phyloP scores from a whole-genome alignment of 1,140 invertebrate species.

The Drosophila pandora region DNA sequence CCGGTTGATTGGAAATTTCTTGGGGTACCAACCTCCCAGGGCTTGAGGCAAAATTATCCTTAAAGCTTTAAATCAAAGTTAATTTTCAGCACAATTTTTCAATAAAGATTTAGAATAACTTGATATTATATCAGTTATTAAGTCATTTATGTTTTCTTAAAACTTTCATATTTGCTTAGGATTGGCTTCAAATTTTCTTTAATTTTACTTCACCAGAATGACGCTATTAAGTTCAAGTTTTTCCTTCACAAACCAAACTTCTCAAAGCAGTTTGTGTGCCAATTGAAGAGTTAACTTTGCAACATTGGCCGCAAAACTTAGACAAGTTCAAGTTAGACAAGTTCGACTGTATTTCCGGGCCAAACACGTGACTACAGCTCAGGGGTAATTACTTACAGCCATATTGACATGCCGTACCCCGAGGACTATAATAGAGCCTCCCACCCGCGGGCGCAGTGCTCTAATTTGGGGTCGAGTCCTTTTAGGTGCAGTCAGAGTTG shows the following conservation, averaged over 20 bases:
- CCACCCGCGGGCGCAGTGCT: constrained; percentile 24
- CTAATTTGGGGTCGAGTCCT: neutral
- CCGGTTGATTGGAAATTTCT: constrained; percentile 6
- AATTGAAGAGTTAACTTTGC: neutral
- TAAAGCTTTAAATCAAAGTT: no score
- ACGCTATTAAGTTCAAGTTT: neutral
- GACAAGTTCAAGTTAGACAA: constrained; percentile 5
- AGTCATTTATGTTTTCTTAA: no score
- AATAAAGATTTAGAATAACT: no score
- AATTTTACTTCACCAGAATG: neutral
- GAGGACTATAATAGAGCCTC: constrained; percentile 16
- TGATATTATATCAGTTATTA: no score
- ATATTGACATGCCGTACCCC: constrained; percentile 24
- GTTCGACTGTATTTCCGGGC: constrained; percentile 9
- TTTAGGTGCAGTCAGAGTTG: constrained; percentile 29
- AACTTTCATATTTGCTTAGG: no score
- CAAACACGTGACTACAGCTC: constrained; percentile 20
- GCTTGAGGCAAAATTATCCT: no score
- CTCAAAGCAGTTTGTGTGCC: neutral
- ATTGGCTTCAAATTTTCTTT: neutral
- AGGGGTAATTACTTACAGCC: constrained; percentile 32
- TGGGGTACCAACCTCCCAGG: neutral
- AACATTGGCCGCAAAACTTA: neutral
- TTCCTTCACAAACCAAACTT: neutral
- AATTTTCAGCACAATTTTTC: no score